Conservation (phyloP, 2,888 invertebrate species). For the Chorisops tibialis region DNA sequence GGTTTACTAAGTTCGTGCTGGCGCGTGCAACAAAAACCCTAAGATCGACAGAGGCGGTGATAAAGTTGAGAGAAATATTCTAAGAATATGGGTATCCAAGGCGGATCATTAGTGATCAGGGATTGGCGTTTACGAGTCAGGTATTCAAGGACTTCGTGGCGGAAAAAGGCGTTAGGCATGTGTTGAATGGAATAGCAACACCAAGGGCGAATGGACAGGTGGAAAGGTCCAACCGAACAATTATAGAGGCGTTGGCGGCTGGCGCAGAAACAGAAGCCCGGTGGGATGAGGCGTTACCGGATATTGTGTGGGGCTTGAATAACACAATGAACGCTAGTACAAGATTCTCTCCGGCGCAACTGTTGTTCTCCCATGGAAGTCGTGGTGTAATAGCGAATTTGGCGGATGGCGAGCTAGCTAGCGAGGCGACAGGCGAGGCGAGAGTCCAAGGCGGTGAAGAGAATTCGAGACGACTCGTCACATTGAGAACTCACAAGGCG, state of each 20-base stretch:
- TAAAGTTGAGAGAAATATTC: conserved; percentile 9
- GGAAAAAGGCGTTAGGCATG: not conserved
- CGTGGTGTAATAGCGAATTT: too few relatives aligned
- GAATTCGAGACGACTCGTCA: too few relatives aligned
- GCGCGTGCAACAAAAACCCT: too few relatives aligned
- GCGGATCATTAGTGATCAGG: conserved; percentile 11
- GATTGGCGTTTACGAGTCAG: conserved; percentile 11
- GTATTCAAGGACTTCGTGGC: conserved; percentile 7
- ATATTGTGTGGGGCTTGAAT: too few relatives aligned
- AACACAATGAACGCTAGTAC: too few relatives aligned
- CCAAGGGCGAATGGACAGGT: not conserved
- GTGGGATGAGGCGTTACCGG: not conserved
- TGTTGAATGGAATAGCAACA: not conserved
- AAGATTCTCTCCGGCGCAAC: too few relatives aligned
- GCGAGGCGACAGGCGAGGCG: too few relatives aligned
- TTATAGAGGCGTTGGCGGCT: not conserved
- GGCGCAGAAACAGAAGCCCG: not conserved
- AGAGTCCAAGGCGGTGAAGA: too few relatives aligned
- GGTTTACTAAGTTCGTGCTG: too few relatives aligned
- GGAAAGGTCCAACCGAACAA: not conserved
- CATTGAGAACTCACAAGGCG: too few relatives aligned
- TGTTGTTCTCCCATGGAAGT: too few relatives aligned
- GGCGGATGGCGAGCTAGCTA: too few relatives aligned
- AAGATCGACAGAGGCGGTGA: not conserved
- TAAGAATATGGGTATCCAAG: conserved; percentile 15